Percentiles rank a stretch among this genome's conserved stretches.
phyloP scores from a whole-genome alignment of 2,113 vertebrate species.

The Isichthys henryi region DNA sequence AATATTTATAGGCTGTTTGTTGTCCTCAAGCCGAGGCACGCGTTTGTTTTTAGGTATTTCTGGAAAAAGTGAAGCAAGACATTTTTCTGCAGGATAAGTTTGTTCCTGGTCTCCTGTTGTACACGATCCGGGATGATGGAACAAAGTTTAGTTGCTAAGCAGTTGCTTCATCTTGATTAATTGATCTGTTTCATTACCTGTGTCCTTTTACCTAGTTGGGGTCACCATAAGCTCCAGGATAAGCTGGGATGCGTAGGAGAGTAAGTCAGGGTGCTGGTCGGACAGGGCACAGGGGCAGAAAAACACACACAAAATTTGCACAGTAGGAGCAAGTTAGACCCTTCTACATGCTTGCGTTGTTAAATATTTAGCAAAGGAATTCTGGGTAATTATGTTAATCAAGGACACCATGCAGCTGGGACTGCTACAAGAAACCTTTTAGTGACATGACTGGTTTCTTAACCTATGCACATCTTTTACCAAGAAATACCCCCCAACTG shows the following conservation, averaged over 20 bases:
- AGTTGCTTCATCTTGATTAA: not conserved
- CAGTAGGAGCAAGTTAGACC: not conserved
- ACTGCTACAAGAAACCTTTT: not conserved
- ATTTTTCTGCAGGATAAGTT: constrained; percentile 2
- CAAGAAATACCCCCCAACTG: not conserved
- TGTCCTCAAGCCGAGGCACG: not conserved
- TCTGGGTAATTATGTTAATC: not conserved
- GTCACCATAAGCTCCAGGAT: not conserved
- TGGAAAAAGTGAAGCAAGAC: not conserved
- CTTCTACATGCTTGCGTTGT: not conserved
- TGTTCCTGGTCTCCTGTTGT: not conserved
- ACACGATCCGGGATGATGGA: not conserved
- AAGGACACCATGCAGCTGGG: not conserved
- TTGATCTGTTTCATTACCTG: not conserved
- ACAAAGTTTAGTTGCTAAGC: not conserved
- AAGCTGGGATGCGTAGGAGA: not conserved
- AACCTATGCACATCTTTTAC: not conserved
- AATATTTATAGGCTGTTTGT: not conserved
- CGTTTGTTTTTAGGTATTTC: not conserved
- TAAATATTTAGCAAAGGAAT: not conserved
- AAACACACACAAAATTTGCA: not conserved
- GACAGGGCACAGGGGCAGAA: not conserved
- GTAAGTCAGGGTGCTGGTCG: not conserved
- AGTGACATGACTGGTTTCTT: not conserved
- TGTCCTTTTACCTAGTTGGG: not conserved